phyloP scores from a whole-genome alignment of 2,113 vertebrate genomes.

The Camelus dromedarius region DNA sequence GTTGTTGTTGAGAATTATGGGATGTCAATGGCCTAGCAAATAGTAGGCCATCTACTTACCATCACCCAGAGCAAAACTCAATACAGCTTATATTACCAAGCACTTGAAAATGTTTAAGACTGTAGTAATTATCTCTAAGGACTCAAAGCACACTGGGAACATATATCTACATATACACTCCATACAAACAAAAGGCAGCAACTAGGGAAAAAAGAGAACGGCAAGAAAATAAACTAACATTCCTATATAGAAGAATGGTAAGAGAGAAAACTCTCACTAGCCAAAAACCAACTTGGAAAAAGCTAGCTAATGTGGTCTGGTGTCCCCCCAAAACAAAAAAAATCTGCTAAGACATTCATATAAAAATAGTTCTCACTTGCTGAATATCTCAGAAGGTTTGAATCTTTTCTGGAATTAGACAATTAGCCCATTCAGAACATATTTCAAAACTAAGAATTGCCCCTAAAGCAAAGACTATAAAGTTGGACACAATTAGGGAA shows the following conservation, averaged over 20 bases:
- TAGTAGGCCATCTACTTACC: background rate
- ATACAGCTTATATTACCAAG: constrained; percentile 11
- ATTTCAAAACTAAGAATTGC: constrained; percentile 47
- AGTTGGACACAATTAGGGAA: background rate
- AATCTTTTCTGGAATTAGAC: constrained; percentile 48
- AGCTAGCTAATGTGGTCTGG: background rate
- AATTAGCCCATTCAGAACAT: background rate
- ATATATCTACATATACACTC: background rate
- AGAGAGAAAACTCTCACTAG: background rate
- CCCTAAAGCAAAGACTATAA: constrained; percentile 30
- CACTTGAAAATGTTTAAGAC: constrained; percentile 7
- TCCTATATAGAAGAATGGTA: background rate
- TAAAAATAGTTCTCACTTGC: constrained; percentile 5
- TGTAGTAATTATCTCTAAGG: constrained; percentile 51
- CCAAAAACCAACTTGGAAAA: constrained; percentile 58
- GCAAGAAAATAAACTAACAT: constrained; percentile 59
- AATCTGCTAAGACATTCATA: background rate
- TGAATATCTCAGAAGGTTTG: background rate
- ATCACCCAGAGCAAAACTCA: constrained; percentile 53
- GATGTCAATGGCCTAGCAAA: constrained; percentile 5
- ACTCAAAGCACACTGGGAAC: constrained; percentile 57
- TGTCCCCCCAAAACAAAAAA: background rate
- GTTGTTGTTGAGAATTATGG: background rate
- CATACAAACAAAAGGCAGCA: constrained; percentile 14
- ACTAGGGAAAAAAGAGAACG: constrained; percentile 21